phyloP scores from a whole-genome alignment of 2,888 invertebrate species.

The Panorpa germanica region DNA sequence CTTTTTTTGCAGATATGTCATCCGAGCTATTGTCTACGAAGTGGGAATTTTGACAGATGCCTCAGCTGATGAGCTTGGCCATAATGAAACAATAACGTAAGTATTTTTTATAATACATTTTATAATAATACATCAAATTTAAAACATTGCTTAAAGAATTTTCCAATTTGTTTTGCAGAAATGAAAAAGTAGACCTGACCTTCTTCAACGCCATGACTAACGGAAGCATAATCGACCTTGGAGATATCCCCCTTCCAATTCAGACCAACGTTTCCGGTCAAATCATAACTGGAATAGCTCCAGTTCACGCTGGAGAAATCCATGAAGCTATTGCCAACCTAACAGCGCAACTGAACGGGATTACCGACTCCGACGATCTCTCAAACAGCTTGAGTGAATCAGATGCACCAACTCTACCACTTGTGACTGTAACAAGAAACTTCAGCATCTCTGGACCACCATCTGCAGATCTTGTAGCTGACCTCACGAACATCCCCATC shows the following conservation, averaged over 20 bases:
- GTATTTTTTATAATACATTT: no score
- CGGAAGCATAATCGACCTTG: conserved; percentile 27
- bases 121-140: not conserved
- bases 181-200: conserved; percentile 31
- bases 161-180: conserved; percentile 21
- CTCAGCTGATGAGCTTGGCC: conserved; percentile 23
- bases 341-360: conserved; percentile 19
- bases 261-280: conserved; percentile 33
- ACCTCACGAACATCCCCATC: no score
- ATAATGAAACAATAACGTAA: conserved; percentile 17
- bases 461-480: no score
- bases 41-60: conserved; percentile 36
- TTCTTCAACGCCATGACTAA: conserved; percentile 30
- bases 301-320: conserved; percentile 25
- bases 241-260: conserved; percentile 30
- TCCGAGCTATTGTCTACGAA: conserved; percentile 36
- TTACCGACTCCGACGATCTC: no score
- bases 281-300: conserved; percentile 29
- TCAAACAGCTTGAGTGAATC: no score
- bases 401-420: no score
- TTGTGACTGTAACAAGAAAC: no score
- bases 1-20: conserved; percentile 26
- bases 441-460: no score
- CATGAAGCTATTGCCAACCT: conserved; percentile 21
- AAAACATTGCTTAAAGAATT: no score